Evolutionary conservation across 2,888 invertebrate genomes (phyloP), one percentile per base, ranked within the genome.

Genomic region (Lutraria lutraria): DNA sequence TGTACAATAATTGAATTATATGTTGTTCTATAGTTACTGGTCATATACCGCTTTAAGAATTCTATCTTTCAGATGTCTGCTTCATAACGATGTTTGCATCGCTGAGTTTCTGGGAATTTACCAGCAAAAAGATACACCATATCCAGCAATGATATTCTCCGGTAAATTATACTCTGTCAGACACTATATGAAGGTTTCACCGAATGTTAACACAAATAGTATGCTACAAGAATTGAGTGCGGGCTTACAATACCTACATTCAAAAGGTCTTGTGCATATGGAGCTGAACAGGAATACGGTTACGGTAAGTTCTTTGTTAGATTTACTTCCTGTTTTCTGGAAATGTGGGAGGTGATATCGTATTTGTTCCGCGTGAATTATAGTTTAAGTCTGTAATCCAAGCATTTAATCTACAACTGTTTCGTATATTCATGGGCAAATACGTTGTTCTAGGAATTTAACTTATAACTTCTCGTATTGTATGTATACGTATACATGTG

Each of bases 201-300:
- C 63, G 0, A 53, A 88, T 4, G 52, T 88, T 29, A 81, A 92
- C 34, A 85, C 81, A 54, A 54, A 72, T 10, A 89, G 90, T 25
- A 53, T 89, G 19, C 63, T 91, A 52, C 72, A 76, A 19, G 91
- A 92, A 19, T 68, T 82, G 12, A 80, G 89, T 0, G 53, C 89
- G 0, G 92, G 88, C 0, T 86, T 92, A 0, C 92, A 90, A 25
- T 92, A 92, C 54, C 84, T 92, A 25, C 92, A 92, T 80, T 91
- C 89, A 0, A 92, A 92, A 81, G 92, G 92, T 0, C 54, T 92
- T 63, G 92, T 92, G 0, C 92, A 92, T 52, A 92, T 92, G 92
- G 92, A 92, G 19, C 80, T 92, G 76, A 83, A 85, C n/a, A 88
- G 43, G 31, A 87, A 91, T 53, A 89, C 92, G 19, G 21, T 92